A percentile compares a stretch with the other conserved stretches of the same genome.
Conservation (phyloP, 2,888 invertebrate genomes). For the Drosophila silvestris region DNA sequence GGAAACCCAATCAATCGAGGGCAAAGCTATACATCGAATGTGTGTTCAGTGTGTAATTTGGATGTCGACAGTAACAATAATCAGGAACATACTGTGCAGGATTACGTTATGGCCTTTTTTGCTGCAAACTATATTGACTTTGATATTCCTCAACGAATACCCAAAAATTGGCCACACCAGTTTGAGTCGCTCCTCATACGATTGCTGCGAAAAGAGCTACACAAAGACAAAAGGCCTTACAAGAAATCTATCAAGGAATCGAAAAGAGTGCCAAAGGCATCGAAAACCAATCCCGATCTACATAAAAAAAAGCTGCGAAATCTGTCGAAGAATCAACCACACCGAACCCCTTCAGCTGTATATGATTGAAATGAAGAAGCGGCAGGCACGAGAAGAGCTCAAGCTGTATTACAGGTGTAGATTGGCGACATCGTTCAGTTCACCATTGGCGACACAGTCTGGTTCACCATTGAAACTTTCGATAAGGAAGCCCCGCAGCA, state of each 20-base stretch:
- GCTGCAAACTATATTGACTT: not conserved
- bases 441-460: not conserved
- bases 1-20: too few relatives aligned
- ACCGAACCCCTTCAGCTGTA: constrained; percentile 43
- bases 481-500: too few relatives aligned
- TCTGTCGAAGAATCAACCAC: constrained; percentile 23
- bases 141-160: not conserved
- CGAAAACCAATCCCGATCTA: not conserved
- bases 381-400: constrained; percentile 13
- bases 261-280: too few relatives aligned
- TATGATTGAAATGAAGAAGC: constrained; percentile 30
- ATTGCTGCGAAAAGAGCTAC: not conserved
- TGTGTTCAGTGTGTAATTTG: too few relatives aligned
- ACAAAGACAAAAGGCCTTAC: not conserved
- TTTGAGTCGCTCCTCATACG: constrained; percentile 9
- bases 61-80: not conserved
- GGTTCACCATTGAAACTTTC: too few relatives aligned
- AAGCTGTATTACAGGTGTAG: constrained; percentile 22
- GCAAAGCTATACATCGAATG: too few relatives aligned
- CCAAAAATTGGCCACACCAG: constrained; percentile 21
- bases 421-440: not conserved
- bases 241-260: too few relatives aligned
- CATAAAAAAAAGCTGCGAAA: constrained; percentile 8
- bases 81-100: constrained; percentile 1
- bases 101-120: constrained; percentile 5